A percentile compares a stretch with the other conserved stretches of the same genome.
These are phyloP conservation scores for Nycticebus coucang DNA, from an alignment of 2,113 vertebrate genomes.

Conservation along the genomic window DNA sequence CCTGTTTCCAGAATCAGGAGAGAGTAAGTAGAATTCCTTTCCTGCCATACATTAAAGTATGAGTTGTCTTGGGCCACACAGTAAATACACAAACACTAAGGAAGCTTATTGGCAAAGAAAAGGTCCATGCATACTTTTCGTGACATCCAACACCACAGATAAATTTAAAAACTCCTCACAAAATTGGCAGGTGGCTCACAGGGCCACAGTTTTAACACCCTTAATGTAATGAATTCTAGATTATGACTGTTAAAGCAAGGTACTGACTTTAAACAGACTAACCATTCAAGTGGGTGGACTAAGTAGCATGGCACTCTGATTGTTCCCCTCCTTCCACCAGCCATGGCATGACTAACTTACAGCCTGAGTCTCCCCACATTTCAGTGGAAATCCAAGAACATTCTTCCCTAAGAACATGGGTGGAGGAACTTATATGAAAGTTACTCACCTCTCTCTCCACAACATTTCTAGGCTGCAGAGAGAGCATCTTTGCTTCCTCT, in stretches of 20 bases:
- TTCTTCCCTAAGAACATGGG: not conserved
- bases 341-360: not conserved
- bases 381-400: not conserved
- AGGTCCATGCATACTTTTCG: too few relatives aligned
- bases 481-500: not conserved
- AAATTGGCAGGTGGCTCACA: too few relatives aligned
- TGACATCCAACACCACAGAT: too few relatives aligned
- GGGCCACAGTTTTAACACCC: too few relatives aligned
- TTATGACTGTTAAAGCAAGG: not conserved
- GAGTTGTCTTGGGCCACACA: too few relatives aligned
- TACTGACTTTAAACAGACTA: constrained; percentile 30
- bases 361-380: not conserved
- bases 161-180: too few relatives aligned
- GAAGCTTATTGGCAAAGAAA: too few relatives aligned
- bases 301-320: not conserved
- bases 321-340: not conserved
- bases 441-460: not conserved
- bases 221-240: not conserved
- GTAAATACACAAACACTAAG: too few relatives aligned
- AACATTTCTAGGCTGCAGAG: not conserved
- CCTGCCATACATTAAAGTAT: too few relatives aligned
- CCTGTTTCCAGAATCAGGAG: constrained; percentile 13
- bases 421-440: not conserved
- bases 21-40: not conserved
- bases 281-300: not conserved